Base-by-base conservation (phyloP, 2,797 vertebrate genomes). In the Onychomys arenicola region DNA sequence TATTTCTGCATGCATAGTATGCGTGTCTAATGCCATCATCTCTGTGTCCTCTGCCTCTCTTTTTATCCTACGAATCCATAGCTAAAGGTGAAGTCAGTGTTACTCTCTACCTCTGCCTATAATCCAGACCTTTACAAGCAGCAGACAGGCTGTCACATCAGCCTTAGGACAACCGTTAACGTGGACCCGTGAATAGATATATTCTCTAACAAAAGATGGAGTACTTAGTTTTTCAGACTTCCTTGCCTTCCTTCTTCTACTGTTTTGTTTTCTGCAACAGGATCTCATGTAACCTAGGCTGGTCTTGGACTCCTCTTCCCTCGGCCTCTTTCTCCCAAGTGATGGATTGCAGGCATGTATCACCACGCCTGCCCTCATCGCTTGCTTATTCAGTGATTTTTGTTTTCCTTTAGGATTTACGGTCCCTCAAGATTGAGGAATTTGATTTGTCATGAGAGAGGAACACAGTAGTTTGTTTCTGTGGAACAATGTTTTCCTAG, bases 381-480 rank as follows among this genome's bases (percentile, higher is more conserved):
- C 25, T 83, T 21, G 37, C 57, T 89, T 76, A 19, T 61, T 61
- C 21, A 23, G 17, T 25, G n/a, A 14, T 23, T 23, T 75, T 75
- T 89, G 16, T 43, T 61, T 81, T 61, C 71, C 37, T 59, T 57
- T 13, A 34, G 34, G 16, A 40, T 21, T 40, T 43, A 43, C 17
- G 21, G 16, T 21, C 37, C 71, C 69, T 75, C n/a, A 88, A 88
- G 86, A 57, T 59, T 59, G 73, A 57, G 57, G 75, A n/a, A 17
- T 75, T 59, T 76, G 69, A 83, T 19, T 80, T 25, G 63, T 89
- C 57, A 4, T 59, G 46, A 57, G 16, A 97, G 46, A 82, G 83
- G 80, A 96, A 76, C 37, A 82, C 21, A 95, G 40, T 21, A 46
- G 71, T 73, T 94, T 90, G 46, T 92, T 91, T 87, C 76, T 75